Evolutionary conservation across 1,140 invertebrate genomes (phyloP).

Genomic region (Pseudomyrmex sp.): DNA sequence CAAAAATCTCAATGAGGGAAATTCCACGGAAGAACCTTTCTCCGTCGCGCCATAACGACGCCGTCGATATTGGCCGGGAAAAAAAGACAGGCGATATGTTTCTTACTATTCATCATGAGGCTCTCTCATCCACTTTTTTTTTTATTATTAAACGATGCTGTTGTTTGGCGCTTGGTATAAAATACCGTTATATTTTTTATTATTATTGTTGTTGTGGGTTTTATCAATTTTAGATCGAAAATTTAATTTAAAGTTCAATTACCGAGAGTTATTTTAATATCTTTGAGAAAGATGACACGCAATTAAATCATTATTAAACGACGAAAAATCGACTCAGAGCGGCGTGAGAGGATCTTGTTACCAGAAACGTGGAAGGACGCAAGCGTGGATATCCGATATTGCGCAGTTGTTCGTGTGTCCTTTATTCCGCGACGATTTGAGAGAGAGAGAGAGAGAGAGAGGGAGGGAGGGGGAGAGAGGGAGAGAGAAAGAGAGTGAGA

Average conservation of each 20-base stretch:
- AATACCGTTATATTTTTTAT: no score
- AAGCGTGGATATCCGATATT: background rate
- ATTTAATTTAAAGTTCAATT: slow-evolving; percentile 34
- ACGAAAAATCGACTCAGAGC: slow-evolving; percentile 16
- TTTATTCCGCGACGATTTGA: slow-evolving; percentile 13
- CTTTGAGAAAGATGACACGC: background rate
- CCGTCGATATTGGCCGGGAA: slow-evolving; percentile 57
- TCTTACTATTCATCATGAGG: background rate
- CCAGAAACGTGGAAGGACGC: slow-evolving; percentile 46
- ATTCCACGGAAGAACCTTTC: slow-evolving; percentile 69
- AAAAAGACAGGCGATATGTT: no score
- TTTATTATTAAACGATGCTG: no score
- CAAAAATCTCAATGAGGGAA: slow-evolving; percentile 73
- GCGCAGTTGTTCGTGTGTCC: background rate
- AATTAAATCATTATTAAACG: slow-evolving; percentile 41
- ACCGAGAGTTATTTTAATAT: slow-evolving; percentile 37
- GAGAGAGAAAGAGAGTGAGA: background rate
- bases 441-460: background rate
- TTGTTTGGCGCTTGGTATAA: no score
- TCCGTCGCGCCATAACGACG: background rate
- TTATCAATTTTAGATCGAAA: background rate
- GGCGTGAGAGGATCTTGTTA: background rate
- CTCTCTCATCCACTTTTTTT: background rate
- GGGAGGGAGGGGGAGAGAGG: no score
- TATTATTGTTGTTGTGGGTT: no score